Percentiles rank a stretch among this genome's conserved stretches.
Evolutionary conservation across 2,797 vertebrate species (phyloP).

Genomic region (Brotula barbata): DNA sequence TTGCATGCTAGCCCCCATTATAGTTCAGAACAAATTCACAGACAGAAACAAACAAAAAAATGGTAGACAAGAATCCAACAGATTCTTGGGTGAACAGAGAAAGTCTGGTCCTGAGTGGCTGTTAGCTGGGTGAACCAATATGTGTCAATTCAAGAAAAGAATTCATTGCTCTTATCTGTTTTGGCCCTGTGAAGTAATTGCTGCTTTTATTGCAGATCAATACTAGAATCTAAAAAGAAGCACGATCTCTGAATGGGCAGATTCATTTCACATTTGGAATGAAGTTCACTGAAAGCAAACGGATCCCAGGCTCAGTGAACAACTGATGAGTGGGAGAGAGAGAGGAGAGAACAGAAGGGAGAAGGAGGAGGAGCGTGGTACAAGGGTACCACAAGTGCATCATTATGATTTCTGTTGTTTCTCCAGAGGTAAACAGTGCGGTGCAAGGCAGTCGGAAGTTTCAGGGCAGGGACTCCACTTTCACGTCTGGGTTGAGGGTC

Average conservation of each 20-base stretch:
- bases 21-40: slow-evolving; percentile 6
- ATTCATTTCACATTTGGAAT: slow-evolving; percentile 2
- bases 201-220: neutral
- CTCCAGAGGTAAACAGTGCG: slow-evolving; percentile 30
- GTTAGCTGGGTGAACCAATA: slow-evolving; percentile 36
- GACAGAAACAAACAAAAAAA: neutral
- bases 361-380: slow-evolving; percentile 14
- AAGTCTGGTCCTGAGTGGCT: slow-evolving; percentile 52
- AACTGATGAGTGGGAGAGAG: slow-evolving; percentile 7
- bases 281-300: slow-evolving; percentile 12
- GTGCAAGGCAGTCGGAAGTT: slow-evolving; percentile 36
- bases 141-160: neutral
- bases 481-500: slow-evolving; percentile 22
- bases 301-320: slow-evolving; percentile 7
- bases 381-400: slow-evolving; percentile 42
- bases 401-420: slow-evolving; percentile 16
- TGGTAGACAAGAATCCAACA: slow-evolving; percentile 9
- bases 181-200: no score
- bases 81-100: slow-evolving; percentile 7
- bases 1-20: slow-evolving; percentile 25
- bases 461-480: slow-evolving; percentile 26
- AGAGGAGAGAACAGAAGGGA: neutral
- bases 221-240: neutral
- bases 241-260: neutral
- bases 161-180: no score